phyloP scores from a whole-genome alignment of 2,113 vertebrate species.

The Ciconia stormi region DNA sequence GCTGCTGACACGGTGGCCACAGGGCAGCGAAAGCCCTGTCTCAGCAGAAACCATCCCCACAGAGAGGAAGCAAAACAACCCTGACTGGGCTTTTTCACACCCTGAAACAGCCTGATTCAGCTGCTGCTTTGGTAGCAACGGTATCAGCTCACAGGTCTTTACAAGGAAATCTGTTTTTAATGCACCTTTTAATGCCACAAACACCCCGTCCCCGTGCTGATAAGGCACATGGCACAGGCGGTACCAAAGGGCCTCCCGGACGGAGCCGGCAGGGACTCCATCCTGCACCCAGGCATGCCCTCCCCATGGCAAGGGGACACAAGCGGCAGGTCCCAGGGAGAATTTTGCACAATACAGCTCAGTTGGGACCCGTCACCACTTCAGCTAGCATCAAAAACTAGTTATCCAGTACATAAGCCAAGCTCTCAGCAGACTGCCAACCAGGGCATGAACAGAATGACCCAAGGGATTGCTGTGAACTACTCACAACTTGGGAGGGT shows the following conservation, averaged over 20 bases:
- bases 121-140: not conserved
- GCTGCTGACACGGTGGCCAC: not conserved
- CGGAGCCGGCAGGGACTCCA: accelerated
- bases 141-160: not conserved
- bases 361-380: accelerated
- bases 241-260: not conserved
- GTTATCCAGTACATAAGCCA: not conserved
- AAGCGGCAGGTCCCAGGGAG: accelerated
- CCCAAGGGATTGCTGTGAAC: not conserved
- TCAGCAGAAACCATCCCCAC: not conserved
- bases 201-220: accelerated
- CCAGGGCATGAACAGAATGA: accelerated
- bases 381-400: not conserved
- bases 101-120: not conserved
- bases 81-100: not conserved
- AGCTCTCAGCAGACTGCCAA: not conserved
- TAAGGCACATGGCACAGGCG: accelerated
- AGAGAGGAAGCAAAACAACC: not conserved
- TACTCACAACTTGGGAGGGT: accelerated
- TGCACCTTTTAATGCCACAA: not conserved
- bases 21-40: accelerated
- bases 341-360: not conserved
- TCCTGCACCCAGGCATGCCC: not conserved
- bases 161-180: not conserved
- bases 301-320: accelerated